phyloP scores from a whole-genome alignment of 2,888 invertebrate genomes.

The Ceramica pisi region DNA sequence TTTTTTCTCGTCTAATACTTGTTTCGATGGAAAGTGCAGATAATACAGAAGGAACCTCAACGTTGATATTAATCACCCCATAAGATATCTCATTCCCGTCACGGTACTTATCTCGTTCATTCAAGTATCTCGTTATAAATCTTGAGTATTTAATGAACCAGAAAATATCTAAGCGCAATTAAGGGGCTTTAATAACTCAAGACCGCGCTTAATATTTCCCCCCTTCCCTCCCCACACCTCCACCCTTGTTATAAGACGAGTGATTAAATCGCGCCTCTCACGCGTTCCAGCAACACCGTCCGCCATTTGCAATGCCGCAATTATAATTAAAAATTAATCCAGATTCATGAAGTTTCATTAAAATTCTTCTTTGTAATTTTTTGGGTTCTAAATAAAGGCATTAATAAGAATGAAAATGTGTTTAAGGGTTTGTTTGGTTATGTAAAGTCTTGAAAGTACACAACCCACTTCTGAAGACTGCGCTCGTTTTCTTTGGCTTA shows the following conservation, averaged over 20 bases:
- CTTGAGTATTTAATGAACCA: slow-evolving; percentile 84
- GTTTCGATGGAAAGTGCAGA: slow-evolving; percentile 42
- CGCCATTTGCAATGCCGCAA: slow-evolving; percentile 82
- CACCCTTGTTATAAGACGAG: slow-evolving; percentile 83
- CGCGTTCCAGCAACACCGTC: slow-evolving; percentile 81
- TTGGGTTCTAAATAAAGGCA: slow-evolving; percentile 67
- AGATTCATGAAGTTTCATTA: slow-evolving; percentile 76
- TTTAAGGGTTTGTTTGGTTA: slow-evolving; percentile 43
- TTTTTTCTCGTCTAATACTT: slow-evolving; percentile 5
- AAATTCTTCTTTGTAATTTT: slow-evolving; percentile 74
- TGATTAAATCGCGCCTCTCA: slow-evolving; percentile 87
- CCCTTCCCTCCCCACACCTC: slow-evolving; percentile 71
- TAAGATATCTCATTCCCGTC: slow-evolving; percentile 68
- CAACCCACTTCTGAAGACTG: slow-evolving; percentile 38
- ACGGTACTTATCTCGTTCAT: slow-evolving; percentile 72
- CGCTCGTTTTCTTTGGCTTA: slow-evolving; percentile 48
- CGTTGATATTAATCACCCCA: slow-evolving; percentile 61
- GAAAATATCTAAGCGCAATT: slow-evolving; percentile 85
- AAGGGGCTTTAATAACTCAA: slow-evolving; percentile 85
- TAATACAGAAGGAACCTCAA: slow-evolving; percentile 45
- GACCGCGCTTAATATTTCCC: slow-evolving; percentile 85
- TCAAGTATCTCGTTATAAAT: slow-evolving; percentile 76
- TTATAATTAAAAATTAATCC: slow-evolving; percentile 90
- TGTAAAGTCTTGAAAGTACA: slow-evolving; percentile 43
- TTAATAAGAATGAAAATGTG: slow-evolving; percentile 66